Evolutionary conservation across 2,888 invertebrate genomes (phyloP).

Genomic region (Volucella zonaria): DNA sequence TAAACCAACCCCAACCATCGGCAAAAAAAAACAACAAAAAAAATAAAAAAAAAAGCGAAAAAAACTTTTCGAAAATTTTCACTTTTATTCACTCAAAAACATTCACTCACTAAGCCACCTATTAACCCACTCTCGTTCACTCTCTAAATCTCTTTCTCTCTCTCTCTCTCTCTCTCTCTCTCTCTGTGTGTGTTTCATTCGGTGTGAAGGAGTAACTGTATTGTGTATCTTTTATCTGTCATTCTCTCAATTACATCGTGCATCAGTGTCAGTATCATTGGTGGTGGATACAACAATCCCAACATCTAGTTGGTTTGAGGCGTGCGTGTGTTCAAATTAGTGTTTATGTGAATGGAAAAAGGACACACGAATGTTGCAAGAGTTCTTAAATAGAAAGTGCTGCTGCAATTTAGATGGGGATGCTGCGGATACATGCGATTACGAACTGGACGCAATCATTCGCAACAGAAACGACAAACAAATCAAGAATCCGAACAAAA

Average conservation of each 20-base stretch:
- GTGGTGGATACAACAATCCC: neutral
- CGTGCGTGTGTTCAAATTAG: neutral
- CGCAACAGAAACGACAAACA: conserved; percentile 48
- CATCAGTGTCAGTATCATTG: conserved; percentile 1
- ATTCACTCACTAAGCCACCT: conserved; percentile 52
- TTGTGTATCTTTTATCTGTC: conserved; percentile 39
- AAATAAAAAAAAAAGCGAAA: conserved; percentile 14
- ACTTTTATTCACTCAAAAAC: conserved; percentile 65
- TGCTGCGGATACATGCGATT: conserved; percentile 75
- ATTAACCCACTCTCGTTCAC: conserved; percentile 11
- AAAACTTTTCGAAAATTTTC: conserved; percentile 60
- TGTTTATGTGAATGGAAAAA: conserved; percentile 20
- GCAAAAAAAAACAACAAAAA: too few species aligned
- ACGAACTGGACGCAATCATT: conserved; percentile 70
- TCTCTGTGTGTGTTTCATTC: conserved; percentile 21
- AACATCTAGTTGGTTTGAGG: conserved; percentile 2
- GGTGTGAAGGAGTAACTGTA: conserved; percentile 17
- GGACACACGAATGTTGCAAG: conserved; percentile 69
- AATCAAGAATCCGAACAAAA: conserved; percentile 6
- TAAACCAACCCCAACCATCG: conserved; percentile 23
- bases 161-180: conserved; percentile 11
- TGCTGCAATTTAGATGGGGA: conserved; percentile 76
- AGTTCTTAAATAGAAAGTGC: conserved; percentile 60
- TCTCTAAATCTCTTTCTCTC: conserved; percentile 14
- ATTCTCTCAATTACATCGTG: conserved; percentile 11